phyloP scores from a whole-genome alignment of 2,888 invertebrate species.

The Polydrusus cervinus region DNA sequence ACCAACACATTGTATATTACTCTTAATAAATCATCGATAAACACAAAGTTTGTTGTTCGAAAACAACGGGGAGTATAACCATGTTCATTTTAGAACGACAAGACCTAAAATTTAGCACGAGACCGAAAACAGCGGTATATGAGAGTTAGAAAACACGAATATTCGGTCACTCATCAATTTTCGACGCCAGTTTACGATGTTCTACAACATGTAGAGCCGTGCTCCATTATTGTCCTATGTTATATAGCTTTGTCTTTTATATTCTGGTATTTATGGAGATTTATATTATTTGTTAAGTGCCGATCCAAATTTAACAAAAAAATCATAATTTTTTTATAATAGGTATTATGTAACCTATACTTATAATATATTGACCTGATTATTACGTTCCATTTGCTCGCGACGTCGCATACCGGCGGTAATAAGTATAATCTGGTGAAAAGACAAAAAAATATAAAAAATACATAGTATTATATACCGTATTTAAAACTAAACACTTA shows the following conservation, averaged over 20 bases:
- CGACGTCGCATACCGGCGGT: no score
- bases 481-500: no score
- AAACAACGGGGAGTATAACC: slow-evolving; percentile 35
- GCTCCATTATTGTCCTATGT: slow-evolving; percentile 68
- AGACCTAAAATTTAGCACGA: slow-evolving; percentile 51
- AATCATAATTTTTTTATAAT: no score
- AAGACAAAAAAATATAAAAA: no score
- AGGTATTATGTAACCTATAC: no score
- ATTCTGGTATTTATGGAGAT: slow-evolving; percentile 29
- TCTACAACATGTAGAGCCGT: slow-evolving; percentile 70
- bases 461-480: no score
- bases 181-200: slow-evolving; percentile 69
- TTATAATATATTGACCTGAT: no score
- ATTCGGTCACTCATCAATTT: slow-evolving; percentile 54
- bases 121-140: slow-evolving; percentile 49
- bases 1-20: slow-evolving; percentile 4
- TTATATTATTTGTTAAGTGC: not conserved
- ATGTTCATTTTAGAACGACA: slow-evolving; percentile 42
- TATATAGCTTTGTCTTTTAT: slow-evolving; percentile 50
- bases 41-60: slow-evolving; percentile 42
- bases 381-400: no score
- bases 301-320: no score
- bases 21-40: slow-evolving; percentile 47
- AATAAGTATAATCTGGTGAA: no score
- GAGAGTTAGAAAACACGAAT: slow-evolving; percentile 54